Conservation (phyloP, 1,140 invertebrate genomes). For the Macrosteles quadrilineatus region DNA sequence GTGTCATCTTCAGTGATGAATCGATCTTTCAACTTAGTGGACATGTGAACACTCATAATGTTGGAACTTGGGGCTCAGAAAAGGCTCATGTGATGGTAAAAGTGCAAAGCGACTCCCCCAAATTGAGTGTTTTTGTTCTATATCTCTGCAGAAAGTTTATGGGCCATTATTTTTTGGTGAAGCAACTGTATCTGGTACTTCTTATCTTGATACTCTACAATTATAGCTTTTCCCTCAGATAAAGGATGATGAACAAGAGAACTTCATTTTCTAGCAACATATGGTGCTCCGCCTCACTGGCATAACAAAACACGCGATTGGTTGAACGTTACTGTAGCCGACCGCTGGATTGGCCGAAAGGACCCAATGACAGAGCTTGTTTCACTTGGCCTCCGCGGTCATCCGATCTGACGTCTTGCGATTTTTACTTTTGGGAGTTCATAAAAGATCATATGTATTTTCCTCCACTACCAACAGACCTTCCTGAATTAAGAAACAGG, state of each 20-base stretch:
- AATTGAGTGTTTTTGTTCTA: not conserved
- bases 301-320: conserved; percentile 8
- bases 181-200: conserved; percentile 9
- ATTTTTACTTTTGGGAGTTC: conserved; percentile 36
- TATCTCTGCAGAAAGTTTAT: not conserved
- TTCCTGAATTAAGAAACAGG: conserved; percentile 5
- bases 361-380: not conserved
- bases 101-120: not conserved
- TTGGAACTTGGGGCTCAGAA: not conserved
- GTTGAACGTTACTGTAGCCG: not conserved
- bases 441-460: conserved; percentile 33
- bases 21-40: not conserved
- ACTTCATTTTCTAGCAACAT: conserved; percentile 6
- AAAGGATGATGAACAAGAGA: not conserved
- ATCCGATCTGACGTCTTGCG: conserved; percentile 27
- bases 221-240: conserved; percentile 1
- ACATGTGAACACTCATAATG: not conserved
- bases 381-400: conserved; percentile 31
- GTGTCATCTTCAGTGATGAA: not conserved
- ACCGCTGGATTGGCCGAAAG: not conserved
- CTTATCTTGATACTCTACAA: conserved; percentile 18
- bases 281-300: not conserved
- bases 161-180: not conserved
- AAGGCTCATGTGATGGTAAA: not conserved
- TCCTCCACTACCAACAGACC: conserved; percentile 29